These are phyloP conservation scores for Nannoperca obscura DNA, from an alignment of 2,797 vertebrate species.

Conservation along the genomic window DNA sequence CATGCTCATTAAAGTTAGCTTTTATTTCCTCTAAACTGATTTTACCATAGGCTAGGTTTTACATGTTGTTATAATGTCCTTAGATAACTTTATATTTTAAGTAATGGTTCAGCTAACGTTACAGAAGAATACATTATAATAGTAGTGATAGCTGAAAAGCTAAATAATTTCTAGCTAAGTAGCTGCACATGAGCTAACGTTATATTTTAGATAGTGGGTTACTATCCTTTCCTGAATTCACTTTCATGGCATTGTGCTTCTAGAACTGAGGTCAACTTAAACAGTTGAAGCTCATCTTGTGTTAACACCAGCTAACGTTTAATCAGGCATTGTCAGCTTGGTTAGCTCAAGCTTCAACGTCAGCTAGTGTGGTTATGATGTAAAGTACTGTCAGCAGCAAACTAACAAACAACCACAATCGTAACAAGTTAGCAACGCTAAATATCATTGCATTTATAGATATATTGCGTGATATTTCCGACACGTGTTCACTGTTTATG, in stretches of 20 bases:
- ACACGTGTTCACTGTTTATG: background rate
- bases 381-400: background rate
- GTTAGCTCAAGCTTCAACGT: background rate
- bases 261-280: background rate
- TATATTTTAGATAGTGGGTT: background rate
- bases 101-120: too few relatives aligned
- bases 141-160: background rate
- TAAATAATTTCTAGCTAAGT: conserved; percentile 7
- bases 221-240: background rate
- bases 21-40: background rate
- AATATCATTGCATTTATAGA: background rate
- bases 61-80: accelerated
- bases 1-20: background rate
- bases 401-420: background rate
- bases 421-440: background rate
- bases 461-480: background rate
- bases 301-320: background rate
- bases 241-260: background rate
- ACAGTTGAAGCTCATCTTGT: background rate
- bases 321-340: background rate
- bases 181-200: conserved; percentile 13
- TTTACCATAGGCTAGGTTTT: background rate
- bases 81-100: accelerated
- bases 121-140: background rate
- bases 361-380: background rate